Base-by-base conservation (phyloP, 2,888 invertebrate species). In the Cephus rjabovi region DNA sequence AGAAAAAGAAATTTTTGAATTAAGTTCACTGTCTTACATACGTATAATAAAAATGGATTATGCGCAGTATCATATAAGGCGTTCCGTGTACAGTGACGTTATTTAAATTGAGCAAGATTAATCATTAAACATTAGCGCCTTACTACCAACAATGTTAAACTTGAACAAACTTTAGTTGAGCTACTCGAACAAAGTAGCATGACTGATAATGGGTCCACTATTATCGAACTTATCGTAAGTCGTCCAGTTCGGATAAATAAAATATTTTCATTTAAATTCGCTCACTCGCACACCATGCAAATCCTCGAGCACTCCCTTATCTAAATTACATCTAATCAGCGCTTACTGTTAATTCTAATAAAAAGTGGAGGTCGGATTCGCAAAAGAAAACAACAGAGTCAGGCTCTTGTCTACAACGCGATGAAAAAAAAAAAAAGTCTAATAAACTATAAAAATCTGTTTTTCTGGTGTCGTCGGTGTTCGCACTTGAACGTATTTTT, bases 321-420 rank as follows among this genome's bases (percentile, higher is more conserved):
- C 35, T 73, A 74, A 77, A 33, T 77, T 74, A 69, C 74, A 74
- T 77, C 77, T 77, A 77, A 30, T 76, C 76, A 74, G 73, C 77
- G 76, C 74, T 37, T 34, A 76, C 34, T 6, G 56, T 56, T 56
- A 56, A 56, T 56, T 23, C 56, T 56, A 56, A 56, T 56, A 23
- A 56, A 40, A 23, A 23, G 6, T 73, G 68, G 68, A 73, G 69
- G 74, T 74, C 77, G 74, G 74, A 77, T 74, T 77, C 77, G 74
- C 77, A 56, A 73, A 74, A 69, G n/a, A 35, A 40, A 34, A 56
- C 40, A 23, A 68, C 37, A 69, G 69, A 74, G 12, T 31, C 69
- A 74, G 31, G 68, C 37, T 69, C 56, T 34, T 79, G 75, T 81
- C 40, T 77, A 77, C 69, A 35, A 73, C 35, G 74, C 74, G 69